Evolutionary conservation across 2,797 vertebrate species (phyloP), one percentile per base, ranked within the genome.

Genomic region (Corythornis leucogaster): DNA sequence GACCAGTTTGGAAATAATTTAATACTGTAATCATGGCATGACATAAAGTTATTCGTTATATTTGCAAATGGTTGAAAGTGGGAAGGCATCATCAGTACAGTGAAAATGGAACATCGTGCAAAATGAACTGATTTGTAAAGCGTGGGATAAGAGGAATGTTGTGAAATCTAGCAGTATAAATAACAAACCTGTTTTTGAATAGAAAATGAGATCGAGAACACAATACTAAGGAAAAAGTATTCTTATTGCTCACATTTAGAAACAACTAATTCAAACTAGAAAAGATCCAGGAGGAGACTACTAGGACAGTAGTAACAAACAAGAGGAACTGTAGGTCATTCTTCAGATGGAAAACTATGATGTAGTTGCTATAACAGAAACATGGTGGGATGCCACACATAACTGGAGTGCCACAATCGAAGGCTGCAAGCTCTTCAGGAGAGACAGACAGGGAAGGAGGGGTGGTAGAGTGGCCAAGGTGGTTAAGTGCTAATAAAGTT

Each of bases 41-140:
- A 57, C 9, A 6, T 62, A n/a, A 85, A 57, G 31, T 84, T 75
- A 33, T 46, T 51, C 55, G 5, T 61, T 46, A 33, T 35, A 64
- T 55, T 62, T 3, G 2, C 8, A 85, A 54, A 82, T 0, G 0
- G 46, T 48, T 5, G 1, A 15, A 74, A 79, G 15, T 54, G 11
- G 11, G 30, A 66, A 53, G 7, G 2, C 10, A 40, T 46, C 28
- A 62, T 14, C n/a, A 38, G 4, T 28, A 51, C 9, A 61, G 33
- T 59, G 51, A 75, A 64, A 1, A 4, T 12, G 7, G 2, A 84
- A 11, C 5, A 19, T 4, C 50, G 6, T 58, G 43, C 12, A 66
- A 38, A 22, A 50, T 26, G 0, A 69, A 48, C 11, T 58, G 38
- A 76, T 46, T 22, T 59, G 20, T 31, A 45, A 71, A 84, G 6